phyloP scores from a whole-genome alignment of 2,888 invertebrate species.

The Melieria omissa region DNA sequence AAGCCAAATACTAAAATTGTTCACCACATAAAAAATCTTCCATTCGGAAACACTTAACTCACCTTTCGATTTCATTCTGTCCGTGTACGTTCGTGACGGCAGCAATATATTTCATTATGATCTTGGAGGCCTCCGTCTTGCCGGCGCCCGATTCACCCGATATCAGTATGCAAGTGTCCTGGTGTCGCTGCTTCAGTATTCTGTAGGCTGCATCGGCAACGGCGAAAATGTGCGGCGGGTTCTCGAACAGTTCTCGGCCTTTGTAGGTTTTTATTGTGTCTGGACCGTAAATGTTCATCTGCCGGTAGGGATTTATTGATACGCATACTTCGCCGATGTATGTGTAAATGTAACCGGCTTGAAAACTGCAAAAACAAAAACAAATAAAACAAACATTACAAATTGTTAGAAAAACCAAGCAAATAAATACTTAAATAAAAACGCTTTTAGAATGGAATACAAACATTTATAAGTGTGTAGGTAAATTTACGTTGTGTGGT shows the following conservation, averaged over 20 bases:
- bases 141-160: constrained; percentile 98
- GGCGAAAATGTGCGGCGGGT: constrained; percentile 97
- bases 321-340: constrained; percentile 99
- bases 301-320: constrained; percentile 96
- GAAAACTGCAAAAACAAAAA: constrained; percentile 73
- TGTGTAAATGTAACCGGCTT: constrained; percentile 93
- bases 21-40: constrained; percentile 83
- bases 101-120: constrained; percentile 98
- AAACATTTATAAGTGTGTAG: neutral
- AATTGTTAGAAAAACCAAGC: neutral
- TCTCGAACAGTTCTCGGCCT: constrained; percentile 95
- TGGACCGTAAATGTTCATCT: constrained; percentile 89
- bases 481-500: constrained; percentile 22
- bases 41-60: constrained; percentile 74
- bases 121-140: constrained; percentile 99
- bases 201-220: constrained; percentile 96
- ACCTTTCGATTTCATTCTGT: constrained; percentile 97
- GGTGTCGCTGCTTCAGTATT: constrained; percentile 88
- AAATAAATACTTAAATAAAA: constrained; percentile 7
- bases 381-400: neutral
- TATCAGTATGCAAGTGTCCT: constrained; percentile 97
- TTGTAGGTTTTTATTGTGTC: constrained; percentile 90
- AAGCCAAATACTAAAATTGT: no score
- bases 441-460: neutral
- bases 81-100: constrained; percentile 94